A percentile compares a stretch with the other conserved stretches of the same genome.
These are phyloP conservation scores for Drosophila tsacasi DNA, from an alignment of 1,140 invertebrate species.

Conservation along the genomic window DNA sequence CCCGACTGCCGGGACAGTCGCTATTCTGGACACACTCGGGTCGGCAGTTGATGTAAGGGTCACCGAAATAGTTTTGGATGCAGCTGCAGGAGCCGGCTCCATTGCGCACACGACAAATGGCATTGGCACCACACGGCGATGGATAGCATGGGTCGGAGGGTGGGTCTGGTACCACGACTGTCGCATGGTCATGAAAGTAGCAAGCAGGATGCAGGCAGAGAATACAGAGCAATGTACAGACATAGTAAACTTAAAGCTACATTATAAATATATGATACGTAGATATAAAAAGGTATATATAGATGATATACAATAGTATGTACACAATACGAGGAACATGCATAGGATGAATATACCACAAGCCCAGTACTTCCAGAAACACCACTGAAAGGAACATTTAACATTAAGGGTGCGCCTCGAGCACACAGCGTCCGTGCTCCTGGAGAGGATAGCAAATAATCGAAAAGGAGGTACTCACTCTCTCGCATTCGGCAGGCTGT, in stretches of 20 bases:
- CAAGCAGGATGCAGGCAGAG: conserved; percentile 63
- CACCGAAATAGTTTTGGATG: conserved; percentile 92
- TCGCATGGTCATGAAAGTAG: conserved; percentile 59
- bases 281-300: conserved; percentile 7
- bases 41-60: conserved; percentile 92
- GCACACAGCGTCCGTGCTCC: conserved; percentile 25
- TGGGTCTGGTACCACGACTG: conserved; percentile 80
- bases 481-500: conserved; percentile 89
- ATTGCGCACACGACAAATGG: conserved; percentile 91
- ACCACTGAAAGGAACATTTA: conserved; percentile 82
- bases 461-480: conserved; percentile 87
- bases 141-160: conserved; percentile 90
- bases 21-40: conserved; percentile 93
- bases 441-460: conserved; percentile 45
- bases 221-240: conserved; percentile 52
- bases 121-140: conserved; percentile 93
- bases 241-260: conserved; percentile 43
- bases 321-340: conserved; percentile 75
- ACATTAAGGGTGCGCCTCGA: conserved; percentile 53
- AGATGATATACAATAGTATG: conserved; percentile 51
- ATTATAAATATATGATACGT: conserved; percentile 30
- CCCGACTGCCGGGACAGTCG: conserved; percentile 90
- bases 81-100: conserved; percentile 93
- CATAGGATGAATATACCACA: conserved; percentile 66
- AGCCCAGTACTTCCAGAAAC: conserved; percentile 58